Percentiles rank a stretch among this genome's conserved stretches.
These are phyloP conservation scores for Edolisoma coerulescens DNA, from an alignment of 2,113 vertebrate genomes.

Conservation along the genomic window DNA sequence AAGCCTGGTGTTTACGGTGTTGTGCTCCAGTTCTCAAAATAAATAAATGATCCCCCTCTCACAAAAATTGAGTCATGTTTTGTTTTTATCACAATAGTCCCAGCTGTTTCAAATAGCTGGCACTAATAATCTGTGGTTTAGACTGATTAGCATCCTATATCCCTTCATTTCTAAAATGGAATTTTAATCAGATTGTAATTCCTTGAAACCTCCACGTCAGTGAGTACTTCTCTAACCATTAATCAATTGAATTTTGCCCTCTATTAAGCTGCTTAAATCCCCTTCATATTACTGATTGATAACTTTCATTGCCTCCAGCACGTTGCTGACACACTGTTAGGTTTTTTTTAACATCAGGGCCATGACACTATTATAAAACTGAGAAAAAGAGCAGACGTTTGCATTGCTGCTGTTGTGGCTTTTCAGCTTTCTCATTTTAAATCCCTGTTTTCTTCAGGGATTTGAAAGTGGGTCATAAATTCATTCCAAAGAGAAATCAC, in stretches of 20 bases:
- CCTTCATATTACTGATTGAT: slow-evolving; percentile 61
- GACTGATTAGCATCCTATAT: slow-evolving; percentile 63
- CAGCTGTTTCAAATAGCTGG: slow-evolving; percentile 49
- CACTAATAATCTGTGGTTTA: slow-evolving; percentile 54
- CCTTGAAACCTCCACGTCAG: slow-evolving; percentile 44
- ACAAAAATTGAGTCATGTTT: not conserved
- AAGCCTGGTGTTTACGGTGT: not conserved
- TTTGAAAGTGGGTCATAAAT: slow-evolving; percentile 68
- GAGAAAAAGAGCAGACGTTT: slow-evolving; percentile 26
- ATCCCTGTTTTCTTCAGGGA: slow-evolving; percentile 58
- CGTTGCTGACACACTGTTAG: not conserved
- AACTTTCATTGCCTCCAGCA: slow-evolving; percentile 50
- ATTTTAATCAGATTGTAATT: slow-evolving; percentile 68
- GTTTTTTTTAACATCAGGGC: not conserved
- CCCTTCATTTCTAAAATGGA: slow-evolving; percentile 66
- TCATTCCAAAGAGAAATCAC: slow-evolving; percentile 54
- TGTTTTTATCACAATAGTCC: slow-evolving; percentile 31
- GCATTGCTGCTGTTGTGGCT: slow-evolving; percentile 22
- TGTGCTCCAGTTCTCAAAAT: not conserved
- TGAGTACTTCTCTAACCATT: slow-evolving; percentile 49
- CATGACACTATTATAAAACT: slow-evolving; percentile 20
- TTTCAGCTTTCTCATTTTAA: slow-evolving; percentile 48
- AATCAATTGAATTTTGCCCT: slow-evolving; percentile 63
- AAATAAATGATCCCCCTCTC: not conserved
- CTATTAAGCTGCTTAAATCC: slow-evolving; percentile 60